Evolutionary conservation across 2,797 vertebrate species (phyloP).

Genomic region (Eutrigla gurnardus): DNA sequence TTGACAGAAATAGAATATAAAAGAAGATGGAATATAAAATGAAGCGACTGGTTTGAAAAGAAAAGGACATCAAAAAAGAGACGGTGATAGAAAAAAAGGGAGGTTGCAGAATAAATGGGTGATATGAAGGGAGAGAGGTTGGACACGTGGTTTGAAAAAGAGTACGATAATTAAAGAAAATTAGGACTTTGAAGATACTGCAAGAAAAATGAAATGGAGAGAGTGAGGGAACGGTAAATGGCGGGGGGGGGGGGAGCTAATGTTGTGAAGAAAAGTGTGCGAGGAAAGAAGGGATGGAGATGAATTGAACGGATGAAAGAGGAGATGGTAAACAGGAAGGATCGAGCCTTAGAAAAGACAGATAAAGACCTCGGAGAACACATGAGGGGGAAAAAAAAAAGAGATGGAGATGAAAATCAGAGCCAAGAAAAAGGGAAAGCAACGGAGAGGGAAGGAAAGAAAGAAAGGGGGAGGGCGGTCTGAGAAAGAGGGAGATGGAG

Average conservation of each 20-base stretch:
- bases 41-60: constrained; percentile 31
- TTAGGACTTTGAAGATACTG: constrained; percentile 36
- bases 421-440: constrained; percentile 64
- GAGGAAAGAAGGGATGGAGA: constrained; percentile 65
- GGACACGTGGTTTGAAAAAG: constrained; percentile 45
- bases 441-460: constrained; percentile 35
- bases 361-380: constrained; percentile 77
- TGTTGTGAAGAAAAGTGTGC: constrained; percentile 6
- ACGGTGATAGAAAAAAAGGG: constrained; percentile 15
- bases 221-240: not conserved
- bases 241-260: not conserved
- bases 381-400: constrained; percentile 33
- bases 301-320: constrained; percentile 75
- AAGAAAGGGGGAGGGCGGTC: constrained; percentile 16
- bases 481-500: constrained; percentile 23
- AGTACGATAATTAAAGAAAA: constrained; percentile 44
- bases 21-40: constrained; percentile 39
- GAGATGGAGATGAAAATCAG: constrained; percentile 59
- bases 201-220: constrained; percentile 22
- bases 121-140: constrained; percentile 31
- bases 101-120: constrained; percentile 19
- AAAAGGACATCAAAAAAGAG: constrained; percentile 39
- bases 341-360: constrained; percentile 67
- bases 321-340: constrained; percentile 78
- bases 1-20: constrained; percentile 48